Evolutionary conservation across 2,113 vertebrate genomes (phyloP).

Genomic region (Pionites leucogaster): DNA sequence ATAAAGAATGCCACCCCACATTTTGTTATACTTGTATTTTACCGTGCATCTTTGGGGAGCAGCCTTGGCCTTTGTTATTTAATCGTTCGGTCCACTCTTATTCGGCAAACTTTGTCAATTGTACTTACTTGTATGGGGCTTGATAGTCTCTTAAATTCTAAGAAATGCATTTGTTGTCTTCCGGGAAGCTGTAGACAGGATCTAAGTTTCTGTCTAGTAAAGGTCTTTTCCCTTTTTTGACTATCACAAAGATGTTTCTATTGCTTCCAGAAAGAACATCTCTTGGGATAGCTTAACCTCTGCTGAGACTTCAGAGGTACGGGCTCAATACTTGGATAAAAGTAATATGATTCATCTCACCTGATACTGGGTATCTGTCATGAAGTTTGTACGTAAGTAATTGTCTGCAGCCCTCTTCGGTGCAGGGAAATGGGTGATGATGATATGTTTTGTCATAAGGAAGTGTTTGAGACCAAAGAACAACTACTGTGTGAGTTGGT

Average conservation of each 20-base stretch:
- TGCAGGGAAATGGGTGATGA: not conserved
- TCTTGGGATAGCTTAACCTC: not conserved
- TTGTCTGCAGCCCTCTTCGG: not conserved
- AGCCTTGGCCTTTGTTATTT: not conserved
- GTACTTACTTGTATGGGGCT: not conserved
- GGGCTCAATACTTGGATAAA: not conserved
- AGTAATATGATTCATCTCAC: not conserved
- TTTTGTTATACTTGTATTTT: not conserved
- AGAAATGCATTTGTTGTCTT: not conserved
- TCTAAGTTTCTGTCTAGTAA: not conserved
- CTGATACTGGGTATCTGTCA: not conserved
- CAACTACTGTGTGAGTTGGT: not conserved
- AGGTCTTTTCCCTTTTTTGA: not conserved
- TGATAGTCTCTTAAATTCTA: not conserved
- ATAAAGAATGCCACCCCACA: accelerated
- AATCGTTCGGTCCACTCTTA: not conserved
- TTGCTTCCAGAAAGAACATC: not conserved
- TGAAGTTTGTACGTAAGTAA: not conserved
- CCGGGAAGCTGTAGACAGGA: not conserved
- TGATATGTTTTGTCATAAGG: not conserved
- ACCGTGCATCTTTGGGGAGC: not conserved
- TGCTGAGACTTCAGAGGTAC: not conserved
- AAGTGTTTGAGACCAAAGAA: not conserved
- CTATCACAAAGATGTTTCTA: not conserved
- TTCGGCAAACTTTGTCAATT: not conserved